Evolutionary conservation across 2,888 invertebrate genomes (phyloP).

Genomic region (Sphecodes monilicornis): DNA sequence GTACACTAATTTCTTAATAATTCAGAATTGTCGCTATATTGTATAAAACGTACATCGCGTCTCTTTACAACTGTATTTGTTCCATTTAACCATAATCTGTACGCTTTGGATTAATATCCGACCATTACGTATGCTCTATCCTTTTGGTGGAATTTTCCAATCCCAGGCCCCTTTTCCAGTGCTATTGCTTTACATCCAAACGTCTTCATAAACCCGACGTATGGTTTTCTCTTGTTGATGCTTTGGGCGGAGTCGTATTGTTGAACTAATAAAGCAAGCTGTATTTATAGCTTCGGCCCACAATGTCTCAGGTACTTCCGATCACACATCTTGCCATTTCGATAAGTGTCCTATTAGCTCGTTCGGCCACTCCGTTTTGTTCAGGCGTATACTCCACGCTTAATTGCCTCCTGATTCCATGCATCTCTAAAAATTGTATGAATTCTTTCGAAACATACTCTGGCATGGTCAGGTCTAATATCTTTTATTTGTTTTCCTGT

Average conservation of each 20-base stretch:
- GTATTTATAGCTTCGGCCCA: conserved; percentile 25
- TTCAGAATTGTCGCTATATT: not conserved
- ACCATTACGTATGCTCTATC: conserved; percentile 55
- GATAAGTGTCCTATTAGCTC: conserved; percentile 11
- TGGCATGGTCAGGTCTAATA: conserved; percentile 10
- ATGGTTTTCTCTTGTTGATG: conserved; percentile 56
- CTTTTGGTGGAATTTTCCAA: conserved; percentile 62
- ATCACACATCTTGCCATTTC: conserved; percentile 31
- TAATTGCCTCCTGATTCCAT: conserved; percentile 16
- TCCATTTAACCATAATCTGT: conserved; percentile 63
- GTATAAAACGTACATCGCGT: conserved; percentile 55
- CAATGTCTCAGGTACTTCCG: not conserved
- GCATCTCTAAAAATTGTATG: not conserved
- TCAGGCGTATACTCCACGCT: conserved; percentile 13
- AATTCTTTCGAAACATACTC: conserved; percentile 24
- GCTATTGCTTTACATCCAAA: conserved; percentile 58
- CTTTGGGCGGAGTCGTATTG: conserved; percentile 47
- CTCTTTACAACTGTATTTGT: conserved; percentile 57
- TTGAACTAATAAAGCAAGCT: conserved; percentile 12
- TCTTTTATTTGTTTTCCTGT: conserved; percentile 19
- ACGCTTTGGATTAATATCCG: conserved; percentile 69
- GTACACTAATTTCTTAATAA: not conserved
- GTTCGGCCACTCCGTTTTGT: conserved; percentile 21
- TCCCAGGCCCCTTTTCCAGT: conserved; percentile 42
- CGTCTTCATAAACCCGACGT: conserved; percentile 57